Base-by-base conservation (phyloP, 2,888 invertebrate genomes). In the Troides helena region DNA sequence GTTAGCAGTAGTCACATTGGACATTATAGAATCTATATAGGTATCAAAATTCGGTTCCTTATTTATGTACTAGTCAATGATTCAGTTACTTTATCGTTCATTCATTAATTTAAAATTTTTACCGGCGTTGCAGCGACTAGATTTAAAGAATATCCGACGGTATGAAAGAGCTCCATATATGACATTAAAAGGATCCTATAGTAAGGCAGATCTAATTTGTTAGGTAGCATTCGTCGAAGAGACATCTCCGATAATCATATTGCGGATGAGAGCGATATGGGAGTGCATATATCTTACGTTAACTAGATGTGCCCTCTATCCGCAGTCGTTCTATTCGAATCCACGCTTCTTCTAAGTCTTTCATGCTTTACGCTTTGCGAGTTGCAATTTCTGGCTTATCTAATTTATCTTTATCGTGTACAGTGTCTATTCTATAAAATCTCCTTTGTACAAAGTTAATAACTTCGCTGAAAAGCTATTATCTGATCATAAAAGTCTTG, bases 191-290 rank as follows among this genome's bases (percentile, higher is more conserved):
- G 72, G 73, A 76, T 75, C 72, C 69, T 59, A 62, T 69, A 77
- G 80, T 63, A 64, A n/a, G 57, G 64, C 67, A 78, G 81, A 82
- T 80, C 78, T 81, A 77, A 83, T 83, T 83, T 82, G 76, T 73
- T 74, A 76, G 76, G 75, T 75, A 74, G 74, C 71, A 72, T 74
- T 75, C 75, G 68, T 65, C 72, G 76, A 75, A 77, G 78, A 80
- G 77, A 80, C 69, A 61, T 80, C 77, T 76, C 77, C 75, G 71
- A 76, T 83, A 84, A 84, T 83, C 79, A 78, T 72, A 82, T 84
- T 78, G 77, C 76, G 73, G 76, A 72, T 76, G 74, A 79, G 77
- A 77, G 76, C 76, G 76, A 77, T 74, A 73, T 73, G 76, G 77
- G 80, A 81, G 82, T 82, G 81, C 76, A 77, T 74, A 74, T 73